These are phyloP conservation scores for Porites lutea DNA, from an alignment of 64 coral and sea anemone genomes.

Conservation along the genomic window DNA sequence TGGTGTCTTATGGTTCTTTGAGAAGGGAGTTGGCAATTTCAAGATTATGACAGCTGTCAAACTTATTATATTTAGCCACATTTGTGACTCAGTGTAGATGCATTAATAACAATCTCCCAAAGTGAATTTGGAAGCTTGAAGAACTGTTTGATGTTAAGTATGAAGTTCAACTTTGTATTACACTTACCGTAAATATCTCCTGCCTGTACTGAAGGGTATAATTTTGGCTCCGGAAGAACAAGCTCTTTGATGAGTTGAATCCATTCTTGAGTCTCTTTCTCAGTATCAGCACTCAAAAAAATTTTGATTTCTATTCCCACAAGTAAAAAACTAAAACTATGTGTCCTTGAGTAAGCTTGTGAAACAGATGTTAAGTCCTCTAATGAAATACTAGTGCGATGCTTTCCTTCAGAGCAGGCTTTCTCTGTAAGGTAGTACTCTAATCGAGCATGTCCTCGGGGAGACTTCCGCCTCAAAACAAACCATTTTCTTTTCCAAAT, in stretches of 20 bases:
- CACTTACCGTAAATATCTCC: conserved; percentile 93
- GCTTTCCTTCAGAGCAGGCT: conserved; percentile 81
- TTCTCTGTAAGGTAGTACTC: conserved; percentile 95
- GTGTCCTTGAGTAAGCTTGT: conserved; percentile 84
- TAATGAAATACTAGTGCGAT: conserved; percentile 83
- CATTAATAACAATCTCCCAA: no score
- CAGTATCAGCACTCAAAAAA: conserved; percentile 76
- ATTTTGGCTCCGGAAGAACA: conserved; percentile 92
- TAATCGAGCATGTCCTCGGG: conserved; percentile 72
- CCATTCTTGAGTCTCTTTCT: conserved; percentile 84
- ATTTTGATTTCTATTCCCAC: conserved; percentile 79
- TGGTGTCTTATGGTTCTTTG: no score
- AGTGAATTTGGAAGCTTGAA: no score
- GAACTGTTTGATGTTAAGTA: no score
- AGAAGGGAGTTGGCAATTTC: no score
- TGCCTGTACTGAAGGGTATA: conserved; percentile 84
- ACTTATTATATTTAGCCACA: no score
- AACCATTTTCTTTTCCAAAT: conserved; percentile 98
- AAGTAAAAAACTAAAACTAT: conserved; percentile 68
- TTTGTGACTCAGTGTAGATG: no score
- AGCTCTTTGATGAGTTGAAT: conserved; percentile 88
- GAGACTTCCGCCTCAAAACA: conserved; percentile 84
- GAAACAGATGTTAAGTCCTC: conserved; percentile 78
- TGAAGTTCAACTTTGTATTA: not conserved
- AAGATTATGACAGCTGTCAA: no score